These are phyloP conservation scores for Drosophila bocqueti DNA, from an alignment of 1,140 invertebrate genomes.

Conservation along the genomic window DNA sequence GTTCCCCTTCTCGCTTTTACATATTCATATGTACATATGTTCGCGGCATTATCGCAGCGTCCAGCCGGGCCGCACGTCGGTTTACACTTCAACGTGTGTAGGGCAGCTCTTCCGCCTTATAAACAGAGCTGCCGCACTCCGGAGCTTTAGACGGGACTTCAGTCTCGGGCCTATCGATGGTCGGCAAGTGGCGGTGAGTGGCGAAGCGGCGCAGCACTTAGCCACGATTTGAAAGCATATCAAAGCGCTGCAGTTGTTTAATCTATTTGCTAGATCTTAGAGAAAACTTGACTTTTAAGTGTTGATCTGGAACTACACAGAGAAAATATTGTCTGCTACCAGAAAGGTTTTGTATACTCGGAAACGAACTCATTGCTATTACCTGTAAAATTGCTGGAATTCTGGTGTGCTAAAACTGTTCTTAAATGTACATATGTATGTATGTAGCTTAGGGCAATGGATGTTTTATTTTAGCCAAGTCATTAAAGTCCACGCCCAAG, in stretches of 20 bases:
- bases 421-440: no score
- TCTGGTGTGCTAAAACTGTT: no score
- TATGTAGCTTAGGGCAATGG: no score
- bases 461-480: no score
- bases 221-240: slow-evolving; percentile 52
- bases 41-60: slow-evolving; percentile 7
- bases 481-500: no score
- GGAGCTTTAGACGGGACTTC: slow-evolving; percentile 27
- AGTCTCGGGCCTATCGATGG: slow-evolving; percentile 45
- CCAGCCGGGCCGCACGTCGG: slow-evolving; percentile 62
- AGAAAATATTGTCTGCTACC: not conserved
- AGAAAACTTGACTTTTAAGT: slow-evolving; percentile 51
- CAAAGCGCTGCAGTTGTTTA: slow-evolving; percentile 26
- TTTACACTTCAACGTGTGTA: slow-evolving; percentile 66
- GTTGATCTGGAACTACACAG: not conserved
- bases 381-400: no score
- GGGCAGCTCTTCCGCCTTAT: slow-evolving; percentile 50
- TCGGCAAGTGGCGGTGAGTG: slow-evolving; percentile 41
- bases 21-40: no score
- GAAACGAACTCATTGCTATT: not conserved
- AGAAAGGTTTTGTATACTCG: not conserved
- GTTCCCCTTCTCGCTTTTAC: not conserved
- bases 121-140: slow-evolving; percentile 40
- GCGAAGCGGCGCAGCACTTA: slow-evolving; percentile 56
- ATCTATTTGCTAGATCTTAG: slow-evolving; percentile 64